Base-by-base conservation (phyloP, 1,140 invertebrate genomes). In the Papilio glaucus region DNA sequence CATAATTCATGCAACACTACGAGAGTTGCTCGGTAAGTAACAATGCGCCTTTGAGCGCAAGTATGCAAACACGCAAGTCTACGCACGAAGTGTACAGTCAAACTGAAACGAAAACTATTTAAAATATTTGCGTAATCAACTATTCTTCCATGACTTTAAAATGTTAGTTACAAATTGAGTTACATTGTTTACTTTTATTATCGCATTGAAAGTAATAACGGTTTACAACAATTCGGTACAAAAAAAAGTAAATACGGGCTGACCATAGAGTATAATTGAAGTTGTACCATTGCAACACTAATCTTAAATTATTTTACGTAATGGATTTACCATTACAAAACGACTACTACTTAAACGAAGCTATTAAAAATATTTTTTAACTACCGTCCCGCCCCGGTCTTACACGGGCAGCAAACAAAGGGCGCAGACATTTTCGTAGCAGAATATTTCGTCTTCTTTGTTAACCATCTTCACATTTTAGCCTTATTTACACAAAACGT, bases 191-290 rank as follows among this genome's bases (percentile, higher is more conserved):
- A 49, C 15, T 49, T 49, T 9, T 18, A 49, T 0, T 18, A 21
- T 18, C 9, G 18, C 15, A 49, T 18, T 49, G 8, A 7, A 49
- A 49, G 10, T 18, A 45, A 49, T 33, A 2, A 18, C 15, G 5
- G 42, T 15, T 45, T 7, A 45, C n/a, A 13, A 45, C 7, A 15
- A 15, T 18, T 15, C n/a, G 10, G 12, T 0, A 6, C 7, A 45
- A 49, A 18, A 21, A 7, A 15, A 18, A 15, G 18, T 21, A 18
- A 21, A 49, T 9, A 15, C 45, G 18, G 18, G 15, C 21, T 21
- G 45, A 49, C 45, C 42, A 45, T 49, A 6, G 45, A 49, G 8
- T 49, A 49, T 9, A 49, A 49, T 21, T 49, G 45, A 49, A 49
- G 18, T 49, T 9, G 18, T 49, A 49, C 18, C 15, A 49, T 9